phyloP scores from a whole-genome alignment of 37 sponge, comb jelly and placozoan species.

The Corticium candelabrum region DNA sequence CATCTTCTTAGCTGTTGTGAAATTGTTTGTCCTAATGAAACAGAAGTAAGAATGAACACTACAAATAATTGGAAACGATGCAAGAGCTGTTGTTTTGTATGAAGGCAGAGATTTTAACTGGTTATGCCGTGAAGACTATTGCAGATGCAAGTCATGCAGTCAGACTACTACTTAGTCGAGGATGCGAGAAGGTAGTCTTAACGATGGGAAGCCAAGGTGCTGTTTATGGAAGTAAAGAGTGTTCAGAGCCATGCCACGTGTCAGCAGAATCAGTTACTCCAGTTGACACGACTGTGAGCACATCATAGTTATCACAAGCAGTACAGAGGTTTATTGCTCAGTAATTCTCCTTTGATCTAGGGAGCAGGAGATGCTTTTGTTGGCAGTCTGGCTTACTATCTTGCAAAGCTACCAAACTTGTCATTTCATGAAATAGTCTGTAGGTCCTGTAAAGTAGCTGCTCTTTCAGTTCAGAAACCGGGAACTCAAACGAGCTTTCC shows the following conservation, averaged over 20 bases:
- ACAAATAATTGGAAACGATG: neutral
- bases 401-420: conserved; percentile 32
- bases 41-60: conserved; percentile 46
- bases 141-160: conserved; percentile 41
- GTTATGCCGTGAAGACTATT: conserved; percentile 36
- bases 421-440: conserved; percentile 45
- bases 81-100: neutral
- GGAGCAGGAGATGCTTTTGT: conserved; percentile 99
- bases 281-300: conserved; percentile 84
- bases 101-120: conserved; percentile 72
- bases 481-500: conserved; percentile 91
- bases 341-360: conserved; percentile 13
- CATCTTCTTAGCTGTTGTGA: conserved; percentile 43
- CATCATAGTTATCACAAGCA: neutral
- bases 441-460: conserved; percentile 58
- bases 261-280: conserved; percentile 59
- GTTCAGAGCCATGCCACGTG: conserved; percentile 22
- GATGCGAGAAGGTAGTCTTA: conserved; percentile 47
- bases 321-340: neutral
- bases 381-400: conserved; percentile 77
- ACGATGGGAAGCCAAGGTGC: conserved; percentile 87
- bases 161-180: conserved; percentile 18
- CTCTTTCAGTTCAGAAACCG: conserved; percentile 46
- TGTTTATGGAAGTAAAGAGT: conserved; percentile 27
- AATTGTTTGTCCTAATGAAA: conserved; percentile 89